Conservation (phyloP, 2,888 invertebrate species). For the Poecilus cupreus region DNA sequence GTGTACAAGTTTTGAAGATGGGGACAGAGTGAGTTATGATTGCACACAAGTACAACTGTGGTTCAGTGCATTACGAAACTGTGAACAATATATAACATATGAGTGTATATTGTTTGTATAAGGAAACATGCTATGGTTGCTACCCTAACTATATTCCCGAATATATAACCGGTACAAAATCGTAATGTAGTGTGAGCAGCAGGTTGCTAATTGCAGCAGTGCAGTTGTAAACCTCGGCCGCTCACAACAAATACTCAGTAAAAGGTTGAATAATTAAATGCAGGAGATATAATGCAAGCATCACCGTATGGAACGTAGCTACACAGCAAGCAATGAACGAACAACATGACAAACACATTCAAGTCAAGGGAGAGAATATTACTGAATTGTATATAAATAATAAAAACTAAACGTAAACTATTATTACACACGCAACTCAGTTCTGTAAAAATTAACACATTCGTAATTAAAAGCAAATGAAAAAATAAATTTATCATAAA, state of each 20-base stretch:
- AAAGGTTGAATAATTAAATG: constrained; percentile 48
- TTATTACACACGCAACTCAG: constrained; percentile 57
- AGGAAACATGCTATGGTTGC: constrained; percentile 60
- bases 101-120: constrained; percentile 53
- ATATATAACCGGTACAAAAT: constrained; percentile 57
- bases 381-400: constrained; percentile 43
- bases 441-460: constrained; percentile 54
- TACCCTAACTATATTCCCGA: constrained; percentile 56
- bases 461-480: constrained; percentile 50
- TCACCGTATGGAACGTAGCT: constrained; percentile 54
- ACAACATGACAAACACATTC: constrained; percentile 50
- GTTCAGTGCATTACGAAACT: constrained; percentile 58
- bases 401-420: constrained; percentile 45
- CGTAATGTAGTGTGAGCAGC: constrained; percentile 24
- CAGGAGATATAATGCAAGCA: constrained; percentile 52
- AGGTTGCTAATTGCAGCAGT: background rate
- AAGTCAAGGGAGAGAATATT: constrained; percentile 45
- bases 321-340: constrained; percentile 58
- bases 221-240: background rate
- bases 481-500: constrained; percentile 50
- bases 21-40: constrained; percentile 29
- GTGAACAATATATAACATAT: constrained; percentile 58
- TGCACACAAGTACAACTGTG: constrained; percentile 44
- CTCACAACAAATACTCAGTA: constrained; percentile 39
- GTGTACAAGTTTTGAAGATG: constrained; percentile 43